Evolutionary conservation across 2,113 vertebrate species (phyloP).

Genomic region (Sprattus sprattus): DNA sequence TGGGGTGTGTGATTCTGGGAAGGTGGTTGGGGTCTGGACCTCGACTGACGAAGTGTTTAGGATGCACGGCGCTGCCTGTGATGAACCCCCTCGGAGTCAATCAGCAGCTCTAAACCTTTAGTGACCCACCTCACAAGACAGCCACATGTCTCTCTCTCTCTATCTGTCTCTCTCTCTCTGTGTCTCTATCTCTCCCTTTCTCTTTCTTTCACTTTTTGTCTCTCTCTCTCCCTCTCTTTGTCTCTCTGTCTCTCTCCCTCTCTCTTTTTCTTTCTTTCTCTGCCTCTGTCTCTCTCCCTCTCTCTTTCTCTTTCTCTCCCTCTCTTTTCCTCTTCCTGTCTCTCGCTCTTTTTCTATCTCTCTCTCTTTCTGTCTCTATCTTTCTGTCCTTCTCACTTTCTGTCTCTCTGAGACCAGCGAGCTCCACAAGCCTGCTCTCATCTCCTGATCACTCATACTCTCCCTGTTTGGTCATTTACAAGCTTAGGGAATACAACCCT

Average conservation of each 20-base stretch:
- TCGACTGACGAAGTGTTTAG: constrained; percentile 60
- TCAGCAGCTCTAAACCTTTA: not conserved
- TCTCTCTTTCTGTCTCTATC: not conserved
- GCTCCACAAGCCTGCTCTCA: not conserved
- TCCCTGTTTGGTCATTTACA: not conserved
- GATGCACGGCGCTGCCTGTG: constrained; percentile 50
- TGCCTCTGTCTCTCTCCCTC: not conserved
- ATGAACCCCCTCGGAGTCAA: not conserved
- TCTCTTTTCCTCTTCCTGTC: not conserved
- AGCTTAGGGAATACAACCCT: no score
- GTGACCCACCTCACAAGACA: not conserved
- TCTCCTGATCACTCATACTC: not conserved
- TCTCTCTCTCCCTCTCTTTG: not conserved
- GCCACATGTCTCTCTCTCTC: not conserved
- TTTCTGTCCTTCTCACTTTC: not conserved
- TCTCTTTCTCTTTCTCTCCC: not conserved
- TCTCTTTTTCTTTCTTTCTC: not conserved
- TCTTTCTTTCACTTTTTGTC: not conserved
- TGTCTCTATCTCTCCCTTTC: not conserved
- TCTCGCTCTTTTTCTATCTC: not conserved
- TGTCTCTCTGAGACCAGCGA: not conserved
- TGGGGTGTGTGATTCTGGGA: constrained; percentile 39
- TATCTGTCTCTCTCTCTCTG: not conserved
- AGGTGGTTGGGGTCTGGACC: constrained; percentile 8
- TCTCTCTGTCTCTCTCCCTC: not conserved